Percentiles rank a stretch among this genome's conserved stretches.
phyloP scores from a whole-genome alignment of 2,797 vertebrate genomes.

The Nyctibius grandis region DNA sequence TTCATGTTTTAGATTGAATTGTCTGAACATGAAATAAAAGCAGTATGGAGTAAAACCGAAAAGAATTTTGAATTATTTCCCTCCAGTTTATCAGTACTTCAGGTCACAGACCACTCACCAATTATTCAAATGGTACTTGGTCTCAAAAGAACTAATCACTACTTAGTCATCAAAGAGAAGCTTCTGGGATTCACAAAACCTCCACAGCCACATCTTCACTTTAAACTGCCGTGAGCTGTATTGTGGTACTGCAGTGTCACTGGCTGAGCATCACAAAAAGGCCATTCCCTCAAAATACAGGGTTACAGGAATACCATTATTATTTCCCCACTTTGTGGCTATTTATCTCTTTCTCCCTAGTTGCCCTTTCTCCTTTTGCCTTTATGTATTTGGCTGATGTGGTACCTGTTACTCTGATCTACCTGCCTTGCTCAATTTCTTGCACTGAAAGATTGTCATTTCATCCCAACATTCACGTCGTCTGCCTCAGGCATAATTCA shows the following conservation, averaged over 20 bases:
- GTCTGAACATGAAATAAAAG: slow-evolving; percentile 49
- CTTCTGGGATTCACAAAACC: not conserved
- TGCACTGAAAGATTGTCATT: not conserved
- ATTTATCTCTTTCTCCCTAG: not conserved
- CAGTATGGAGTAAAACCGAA: slow-evolving; percentile 30
- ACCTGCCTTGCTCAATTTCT: not conserved
- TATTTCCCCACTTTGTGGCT: not conserved
- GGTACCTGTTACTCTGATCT: not conserved
- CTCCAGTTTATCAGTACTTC: slow-evolving; percentile 15
- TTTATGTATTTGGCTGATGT: not conserved
- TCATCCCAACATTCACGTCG: not conserved
- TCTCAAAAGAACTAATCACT: slow-evolving; percentile 34
- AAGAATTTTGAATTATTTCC: slow-evolving; percentile 28
- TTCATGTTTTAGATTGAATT: slow-evolving; percentile 38
- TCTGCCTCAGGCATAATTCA: not conserved
- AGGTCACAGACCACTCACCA: slow-evolving; percentile 57
- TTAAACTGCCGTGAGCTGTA: not conserved
- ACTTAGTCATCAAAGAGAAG: slow-evolving; percentile 42
- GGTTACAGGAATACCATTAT: rapidly evolving
- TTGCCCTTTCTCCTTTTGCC: not conserved
- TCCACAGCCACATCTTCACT: not conserved
- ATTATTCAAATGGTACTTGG: not conserved
- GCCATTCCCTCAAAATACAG: not conserved
- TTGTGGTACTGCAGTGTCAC: rapidly evolving
- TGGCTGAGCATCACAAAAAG: not conserved